Evolutionary conservation across 2,113 vertebrate genomes (phyloP), one percentile per base, ranked within the genome.

Genomic region (Jaculus jaculus): DNA sequence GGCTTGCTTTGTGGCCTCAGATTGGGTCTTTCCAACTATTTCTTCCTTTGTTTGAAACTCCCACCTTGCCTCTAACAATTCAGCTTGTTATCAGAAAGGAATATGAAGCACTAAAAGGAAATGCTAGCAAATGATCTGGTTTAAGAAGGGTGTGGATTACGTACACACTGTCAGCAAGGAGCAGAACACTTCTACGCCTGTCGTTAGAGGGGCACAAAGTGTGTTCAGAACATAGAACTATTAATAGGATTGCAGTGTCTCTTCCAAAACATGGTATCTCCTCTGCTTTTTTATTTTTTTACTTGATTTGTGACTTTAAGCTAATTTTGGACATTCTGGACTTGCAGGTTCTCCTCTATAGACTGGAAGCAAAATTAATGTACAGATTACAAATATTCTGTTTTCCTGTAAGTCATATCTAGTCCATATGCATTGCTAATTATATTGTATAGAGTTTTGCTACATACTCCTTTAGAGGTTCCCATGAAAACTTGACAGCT

Each of bases 31-130:
- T 92, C 69, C 73, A 91, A 80, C 42, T 17, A 23, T 91, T 91
- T 86, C 73, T 88, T 90, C 83, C 78, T 92, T 90, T 86, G 34
- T 89, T 69, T 78, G 73, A 34, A 95, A 85, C 71, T 91, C 82
- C 90, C 82, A 85, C 90, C 66, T 86, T 54, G 32, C 87, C 26
- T 78, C 54, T 39, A 61, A 71, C 74, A 95, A 39, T 78, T 79
- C 81, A 63, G 30, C 54, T 84, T 32, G 15, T 73, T 96, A 74
- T 90, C 65, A 88, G 78, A 61, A 95, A 94, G 30, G 72, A 95
- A 74, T 39, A 42, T 1, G 4, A 72, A 66, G 20, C 74, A 32
- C 63, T 92, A 3, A 77, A 39, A 92, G 68, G 54, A 81, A 87
- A 61, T 39, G n/a, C 42, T 47, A 84, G 80, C 42, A 47, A 34